These are phyloP conservation scores for Cottoperca gobio DNA, from an alignment of 2,797 vertebrate species.

Conservation along the genomic window DNA sequence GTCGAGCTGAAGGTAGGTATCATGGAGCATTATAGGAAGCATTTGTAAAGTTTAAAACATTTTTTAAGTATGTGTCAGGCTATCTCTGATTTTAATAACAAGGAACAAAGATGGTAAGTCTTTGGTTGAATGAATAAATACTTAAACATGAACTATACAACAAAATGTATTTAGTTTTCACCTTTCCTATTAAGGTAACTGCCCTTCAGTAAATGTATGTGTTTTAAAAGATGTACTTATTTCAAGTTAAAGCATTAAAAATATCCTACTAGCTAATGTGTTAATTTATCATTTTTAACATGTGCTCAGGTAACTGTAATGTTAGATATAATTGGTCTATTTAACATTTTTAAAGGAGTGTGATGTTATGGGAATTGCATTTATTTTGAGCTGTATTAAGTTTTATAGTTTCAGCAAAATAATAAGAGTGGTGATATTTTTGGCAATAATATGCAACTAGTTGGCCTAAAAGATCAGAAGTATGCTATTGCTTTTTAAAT, in stretches of 20 bases:
- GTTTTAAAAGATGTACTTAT: background rate
- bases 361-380: background rate
- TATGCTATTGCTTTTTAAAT: background rate
- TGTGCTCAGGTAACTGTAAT: background rate
- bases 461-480: too few species aligned
- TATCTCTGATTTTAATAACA: background rate
- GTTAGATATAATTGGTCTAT: background rate
- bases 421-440: too few species aligned
- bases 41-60: accelerated
- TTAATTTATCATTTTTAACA: background rate
- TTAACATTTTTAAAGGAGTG: background rate
- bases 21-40: accelerated
- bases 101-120: background rate
- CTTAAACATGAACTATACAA: too few species aligned
- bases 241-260: background rate
- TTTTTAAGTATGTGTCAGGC: background rate
- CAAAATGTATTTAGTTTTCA: too few species aligned
- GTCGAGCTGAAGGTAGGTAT: constrained; percentile 48
- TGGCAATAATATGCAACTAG: too few species aligned
- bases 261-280: background rate
- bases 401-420: background rate
- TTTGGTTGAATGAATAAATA: background rate
- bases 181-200: too few species aligned
- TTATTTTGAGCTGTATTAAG: background rate
- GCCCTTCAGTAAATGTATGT: background rate